Percentiles rank a stretch among this genome's conserved stretches.
Evolutionary conservation across 2,797 vertebrate genomes (phyloP).

Genomic region (Stomatorhinus walkeri): DNA sequence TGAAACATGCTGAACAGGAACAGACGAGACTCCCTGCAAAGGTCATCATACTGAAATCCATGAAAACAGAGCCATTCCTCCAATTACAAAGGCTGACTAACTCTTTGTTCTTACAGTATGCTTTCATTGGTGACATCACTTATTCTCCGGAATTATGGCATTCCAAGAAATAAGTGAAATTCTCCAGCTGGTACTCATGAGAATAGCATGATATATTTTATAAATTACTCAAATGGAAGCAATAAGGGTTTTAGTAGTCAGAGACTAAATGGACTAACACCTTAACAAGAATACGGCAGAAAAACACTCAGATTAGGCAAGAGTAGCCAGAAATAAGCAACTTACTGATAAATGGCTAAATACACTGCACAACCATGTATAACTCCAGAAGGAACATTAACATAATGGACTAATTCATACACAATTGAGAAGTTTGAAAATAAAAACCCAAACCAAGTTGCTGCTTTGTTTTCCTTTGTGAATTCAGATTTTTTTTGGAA

Average conservation of each 20-base stretch:
- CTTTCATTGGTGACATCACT: not conserved
- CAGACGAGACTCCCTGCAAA: not conserved
- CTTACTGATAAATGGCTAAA: not conserved
- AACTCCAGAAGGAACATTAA: not conserved
- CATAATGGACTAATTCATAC: not conserved
- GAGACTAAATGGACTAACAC: not conserved
- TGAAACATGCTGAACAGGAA: not conserved
- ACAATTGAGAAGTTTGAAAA: not conserved
- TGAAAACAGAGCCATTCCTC: not conserved
- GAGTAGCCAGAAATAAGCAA: not conserved
- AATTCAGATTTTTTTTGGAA: not conserved
- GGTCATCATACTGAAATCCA: not conserved
- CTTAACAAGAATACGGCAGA: not conserved
- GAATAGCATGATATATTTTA: not conserved
- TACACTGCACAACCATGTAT: not conserved
- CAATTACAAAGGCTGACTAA: not conserved
- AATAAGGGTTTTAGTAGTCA: not conserved
- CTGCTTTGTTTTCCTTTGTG: not conserved
- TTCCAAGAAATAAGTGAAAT: conserved; percentile 1
- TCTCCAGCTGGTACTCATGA: not conserved
- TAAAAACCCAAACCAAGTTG: not conserved
- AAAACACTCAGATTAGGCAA: not conserved
- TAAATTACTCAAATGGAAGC: not conserved
- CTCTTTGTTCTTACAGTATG: not conserved
- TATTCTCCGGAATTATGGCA: not conserved